Evolutionary conservation across 35 echinoderm and acorn worm genomes (phyloP).

Genomic region (Ophioderma brevispina): DNA sequence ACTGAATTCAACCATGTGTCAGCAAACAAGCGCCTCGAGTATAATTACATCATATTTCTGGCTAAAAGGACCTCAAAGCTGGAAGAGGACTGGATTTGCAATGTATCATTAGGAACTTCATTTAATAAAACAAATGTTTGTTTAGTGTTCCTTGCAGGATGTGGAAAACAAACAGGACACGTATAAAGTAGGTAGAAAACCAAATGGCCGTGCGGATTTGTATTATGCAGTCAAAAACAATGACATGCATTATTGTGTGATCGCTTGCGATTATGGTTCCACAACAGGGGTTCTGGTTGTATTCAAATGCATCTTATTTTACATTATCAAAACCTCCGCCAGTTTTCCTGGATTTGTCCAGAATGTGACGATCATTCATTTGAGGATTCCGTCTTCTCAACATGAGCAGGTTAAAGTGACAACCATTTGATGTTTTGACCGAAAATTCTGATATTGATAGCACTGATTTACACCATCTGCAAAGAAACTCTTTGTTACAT

Average conservation of each 20-base stretch:
- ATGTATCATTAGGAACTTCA: background rate
- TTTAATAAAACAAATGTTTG: background rate
- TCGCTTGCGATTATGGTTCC: background rate
- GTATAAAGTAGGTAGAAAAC: background rate
- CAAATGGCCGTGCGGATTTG: background rate
- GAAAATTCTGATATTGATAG: background rate
- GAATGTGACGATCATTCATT: conserved; percentile 17
- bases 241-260: background rate
- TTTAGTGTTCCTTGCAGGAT: background rate
- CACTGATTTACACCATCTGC: too few species aligned
- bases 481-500: too few species aligned
- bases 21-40: background rate
- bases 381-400: background rate
- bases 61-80: background rate
- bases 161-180: background rate
- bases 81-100: background rate
- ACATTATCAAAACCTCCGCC: background rate
- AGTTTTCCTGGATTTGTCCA: conserved; percentile 21
- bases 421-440: conserved; percentile 13
- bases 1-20: background rate
- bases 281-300: background rate
- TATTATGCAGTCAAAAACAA: background rate
- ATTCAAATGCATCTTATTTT: background rate
- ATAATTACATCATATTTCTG: background rate
- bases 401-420: background rate